Evolutionary conservation across 2,113 vertebrate species (phyloP), one percentile per base, ranked within the genome.

Genomic region (Odobenus rosmarus): DNA sequence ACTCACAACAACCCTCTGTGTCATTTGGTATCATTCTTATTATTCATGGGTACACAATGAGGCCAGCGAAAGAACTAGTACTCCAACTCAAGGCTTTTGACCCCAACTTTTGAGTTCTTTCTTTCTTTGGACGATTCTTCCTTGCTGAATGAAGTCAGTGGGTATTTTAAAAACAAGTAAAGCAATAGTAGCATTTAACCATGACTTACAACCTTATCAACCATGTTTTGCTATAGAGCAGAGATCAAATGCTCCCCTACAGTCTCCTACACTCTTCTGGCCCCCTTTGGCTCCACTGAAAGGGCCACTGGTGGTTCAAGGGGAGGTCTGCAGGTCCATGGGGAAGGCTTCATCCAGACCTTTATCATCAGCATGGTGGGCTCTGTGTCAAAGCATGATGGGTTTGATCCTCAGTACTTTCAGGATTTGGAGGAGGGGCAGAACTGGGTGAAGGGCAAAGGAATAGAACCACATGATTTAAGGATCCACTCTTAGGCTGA

Each of bases 161-260:
- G 83, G 33, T 69, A 92, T 62, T 93, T 92, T 96, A 92, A 90
- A n/a, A 62, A 79, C 24, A 13, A 90, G 24, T 67, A 46, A 90
- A 71, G 36, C 76, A 90, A 94, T 10, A 23, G 39, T 74, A 64
- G 51, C 51, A 93, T 62, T 80, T 83, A 74, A 26, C 69, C 36
- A 23, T 16, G 42, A 72, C 42, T 7, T 49, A 79, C 15, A 80
- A 69, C 15, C 4, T 57, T 33, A 80, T 18, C n/a, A 92, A 61
- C 42, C 4, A n/a, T 9, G n/a, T 31, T 31, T 69, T 59, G 26
- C 46, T 49, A 5, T 4, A 77, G 51, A 84, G 55, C 31, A 64
- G 57, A 74, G 24, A 42, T 76, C 64, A 85, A 62, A 31, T 12
- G 18, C 16, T 61, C 12, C 26, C 36, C 46, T 1, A n/a, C 8